Base-by-base conservation (phyloP, 35 echinoderm and acorn worm genomes). In the Ptychodera flava region DNA sequence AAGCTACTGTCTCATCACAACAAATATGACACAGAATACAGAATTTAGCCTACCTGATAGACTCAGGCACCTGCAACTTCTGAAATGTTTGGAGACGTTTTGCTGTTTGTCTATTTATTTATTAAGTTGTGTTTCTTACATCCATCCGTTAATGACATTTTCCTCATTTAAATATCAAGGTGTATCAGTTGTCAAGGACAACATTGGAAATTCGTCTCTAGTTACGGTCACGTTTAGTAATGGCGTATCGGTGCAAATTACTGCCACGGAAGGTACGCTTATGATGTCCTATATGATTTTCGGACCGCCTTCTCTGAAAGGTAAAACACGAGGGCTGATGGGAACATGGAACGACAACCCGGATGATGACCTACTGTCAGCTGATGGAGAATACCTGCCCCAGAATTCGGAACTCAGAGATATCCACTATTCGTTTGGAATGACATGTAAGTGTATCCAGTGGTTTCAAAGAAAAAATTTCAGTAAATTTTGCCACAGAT, bases 271-370 rank as follows among this genome's bases (percentile, higher is more conserved):
- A 1, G 78, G 38, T 31, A 10, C 77, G 0, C 85, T 45, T 1
- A 87, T 90, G 6, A 84, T 98, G 90, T 83, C 90, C 16, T 32
- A 88, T 0, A 82, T 87, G 12, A 36, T 98, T n/a, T 76, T 87
- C 16, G 80, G 89, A 15, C 80, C 95, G 30, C 78, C 90, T 0
- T 28, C 32, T 1, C 38, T 94, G 0, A 90, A 92, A 32, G 82
- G 36, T 0, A 28, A 34, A 29, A 80, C 84, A 28, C 37, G 45
- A 30, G 95, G 95, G n/a, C 90, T 98, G 1, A 79, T 98, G 28
- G 95, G 95, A 0, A 94, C 90, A 10, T 98, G 95, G 95, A 93
- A 94, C 38, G 85, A 92, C 29, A 77, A 92, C 35, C 78, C 33
- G 0, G 33, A 33, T 32, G 93, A 98, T 45, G 95, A 98, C 34